Base-by-base conservation (phyloP, 1,140 invertebrate genomes). In the Galendromus occidentalis region DNA sequence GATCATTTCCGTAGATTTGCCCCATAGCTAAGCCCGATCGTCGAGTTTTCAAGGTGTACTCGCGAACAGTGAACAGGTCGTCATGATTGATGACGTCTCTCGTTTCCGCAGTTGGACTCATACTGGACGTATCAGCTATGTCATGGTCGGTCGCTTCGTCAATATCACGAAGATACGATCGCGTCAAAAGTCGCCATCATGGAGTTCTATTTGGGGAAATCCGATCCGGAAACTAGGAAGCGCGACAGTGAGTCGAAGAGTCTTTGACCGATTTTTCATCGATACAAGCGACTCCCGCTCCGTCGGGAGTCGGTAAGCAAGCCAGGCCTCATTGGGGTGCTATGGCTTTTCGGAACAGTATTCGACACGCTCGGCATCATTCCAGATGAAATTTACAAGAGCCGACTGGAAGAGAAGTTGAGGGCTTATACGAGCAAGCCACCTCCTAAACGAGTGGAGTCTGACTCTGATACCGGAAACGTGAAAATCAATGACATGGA, bases 121-220 rank as follows among this genome's bases (percentile, higher is more conserved):
- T 98, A 94, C 75, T 97, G 93, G 94, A 91, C 87, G 0, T 98
- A 97, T 78, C 91, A 97, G 77, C 79, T 98, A 9, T 97, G 94
- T 73, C 93, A 97, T 79, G 91, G 91, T 5, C 80, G 82, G 69
- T 84, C 86, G 75, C 82, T 97, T 2, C 79, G 87, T 12, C 94
- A 98, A 73, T 97, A 91, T 76, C 92, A 97, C 75, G 92, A 96
- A 76, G 88, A 92, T 22, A 39, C 39, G 64, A 64, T 51, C 65
- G 64, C 86, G 84, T 68, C 88, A 87, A 72, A 84, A 84, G 72
- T 78, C 84, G 0, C 86, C 84, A 75, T 84, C 0, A 87, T 91
- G 73, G 86, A 91, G 72, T 92, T 85, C 73, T 85, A 80, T 69
- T 75, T 93, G 2, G 88, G 89, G 0, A 81, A 81, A 67, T 87